Evolutionary conservation across 1,140 invertebrate species (phyloP), one percentile per base, ranked within the genome.

Genomic region (Rhagoletis zephyria): DNA sequence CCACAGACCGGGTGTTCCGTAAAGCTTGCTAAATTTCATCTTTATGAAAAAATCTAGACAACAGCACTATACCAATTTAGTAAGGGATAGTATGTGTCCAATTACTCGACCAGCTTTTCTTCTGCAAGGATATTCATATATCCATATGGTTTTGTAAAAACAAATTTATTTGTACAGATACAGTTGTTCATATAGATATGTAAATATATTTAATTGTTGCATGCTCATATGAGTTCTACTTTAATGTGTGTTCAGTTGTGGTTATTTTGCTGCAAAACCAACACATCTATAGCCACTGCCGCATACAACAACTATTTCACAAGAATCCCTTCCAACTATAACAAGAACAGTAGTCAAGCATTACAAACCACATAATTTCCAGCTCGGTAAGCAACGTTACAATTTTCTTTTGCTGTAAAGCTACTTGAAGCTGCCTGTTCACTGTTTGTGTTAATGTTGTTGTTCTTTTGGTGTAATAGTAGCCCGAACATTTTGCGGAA

Each of bases 371-470:
- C 74, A 59, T 56, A 81, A 56, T 81, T 81, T 81, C 74, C 74
- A 81, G 74, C 74, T 81, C 74, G 74, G 74, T 81, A 81, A 81
- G 74, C 74, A 81, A 81, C 74, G 30, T 56, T 81, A 81, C 48
- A 81, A 74, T 74, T 74, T 16, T 81, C 51, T 81, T 81, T 81
- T 59, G 16, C n/a, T 16, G 74, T 7, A 59, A 30, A 81, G 48
- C 51, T 81, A 56, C 16, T 63, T 63, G n/a, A 14, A 63, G 4
- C 61, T 63, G 61, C 61, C 16, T n/a, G 61, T n/a, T 14, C 1
- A 10, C 10, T 63, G 3, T 63, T 63, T 7, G 16, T 16, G 30
- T 7, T 81, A 1, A 56, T 74, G 30, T 30, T 19, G n/a, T 56
- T 51, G 16, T 16, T 56, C 4, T 3, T 9, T n/a, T 5, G 19